phyloP scores from a whole-genome alignment of 1,140 invertebrate genomes.

The Neotoxoptera formosana region DNA sequence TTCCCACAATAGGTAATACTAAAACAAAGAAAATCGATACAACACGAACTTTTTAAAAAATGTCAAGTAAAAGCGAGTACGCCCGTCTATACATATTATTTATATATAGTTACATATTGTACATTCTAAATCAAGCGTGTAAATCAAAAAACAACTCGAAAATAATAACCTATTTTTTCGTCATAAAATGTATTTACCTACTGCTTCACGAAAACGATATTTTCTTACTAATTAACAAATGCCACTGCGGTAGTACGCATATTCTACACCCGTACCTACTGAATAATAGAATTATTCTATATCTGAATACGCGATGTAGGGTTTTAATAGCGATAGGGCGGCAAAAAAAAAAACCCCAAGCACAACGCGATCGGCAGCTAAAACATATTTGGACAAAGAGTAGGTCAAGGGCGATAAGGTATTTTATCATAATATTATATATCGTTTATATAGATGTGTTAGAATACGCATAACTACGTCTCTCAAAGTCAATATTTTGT shows the following conservation, averaged over 20 bases:
- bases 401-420: not conserved
- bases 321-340: not conserved
- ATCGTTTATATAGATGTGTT: not conserved
- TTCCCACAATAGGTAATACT: not conserved
- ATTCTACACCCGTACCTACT: too few relatives aligned
- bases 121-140: not conserved
- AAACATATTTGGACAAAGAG: not conserved
- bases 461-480: not conserved
- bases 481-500: not conserved
- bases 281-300: not conserved
- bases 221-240: not conserved
- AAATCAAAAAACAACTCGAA: not conserved
- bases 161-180: not conserved
- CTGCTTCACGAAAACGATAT: not conserved
- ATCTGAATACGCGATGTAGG: not conserved
- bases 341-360: not conserved
- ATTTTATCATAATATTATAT: not conserved
- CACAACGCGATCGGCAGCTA: not conserved
- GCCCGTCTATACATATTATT: not conserved
- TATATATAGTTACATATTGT: not conserved
- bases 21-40: not conserved
- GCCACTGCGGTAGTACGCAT: too few relatives aligned
- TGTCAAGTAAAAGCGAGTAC: not conserved
- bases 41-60: not conserved
- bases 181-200: not conserved